phyloP scores from a whole-genome alignment of 2,113 vertebrate species.

The Hippoglossus stenolepis region DNA sequence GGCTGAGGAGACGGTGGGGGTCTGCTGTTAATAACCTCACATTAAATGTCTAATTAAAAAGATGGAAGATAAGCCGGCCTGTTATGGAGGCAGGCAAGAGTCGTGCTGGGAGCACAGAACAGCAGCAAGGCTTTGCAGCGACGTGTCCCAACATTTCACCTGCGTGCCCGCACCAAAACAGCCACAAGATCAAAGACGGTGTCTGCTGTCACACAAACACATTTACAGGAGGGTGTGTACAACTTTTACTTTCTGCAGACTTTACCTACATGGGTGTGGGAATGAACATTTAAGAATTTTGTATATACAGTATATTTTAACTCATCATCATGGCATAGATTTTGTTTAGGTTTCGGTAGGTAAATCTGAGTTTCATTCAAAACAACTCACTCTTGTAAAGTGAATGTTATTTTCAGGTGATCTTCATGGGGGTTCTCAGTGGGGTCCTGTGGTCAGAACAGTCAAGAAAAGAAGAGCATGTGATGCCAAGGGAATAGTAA shows the following conservation, averaged over 20 bases:
- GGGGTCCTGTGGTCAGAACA: too few species aligned
- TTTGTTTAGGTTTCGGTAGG: background rate
- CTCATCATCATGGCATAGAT: background rate
- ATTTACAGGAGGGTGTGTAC: background rate
- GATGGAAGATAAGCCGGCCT: constrained; percentile 72
- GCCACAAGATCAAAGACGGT: constrained; percentile 47
- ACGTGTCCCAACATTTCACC: constrained; percentile 70
- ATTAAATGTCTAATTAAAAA: constrained; percentile 72
- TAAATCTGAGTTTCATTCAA: background rate
- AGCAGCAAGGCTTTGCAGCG: constrained; percentile 33
- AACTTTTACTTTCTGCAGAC: background rate
- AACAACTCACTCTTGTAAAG: too few species aligned
- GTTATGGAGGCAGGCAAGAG: constrained; percentile 53
- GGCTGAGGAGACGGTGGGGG: constrained; percentile 38
- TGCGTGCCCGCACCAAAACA: constrained; percentile 32
- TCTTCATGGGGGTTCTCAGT: too few species aligned
- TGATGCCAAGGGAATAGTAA: too few species aligned
- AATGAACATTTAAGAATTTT: background rate
- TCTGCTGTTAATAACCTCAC: constrained; percentile 58
- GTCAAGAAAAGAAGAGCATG: too few species aligned
- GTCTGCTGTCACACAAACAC: background rate
- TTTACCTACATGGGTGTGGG: background rate
- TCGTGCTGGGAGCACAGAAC: constrained; percentile 52
- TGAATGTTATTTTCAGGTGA: too few species aligned
- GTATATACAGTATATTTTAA: background rate